Base-by-base conservation (phyloP, 2,113 vertebrate genomes). In the Ptilonorhynchus violaceus region DNA sequence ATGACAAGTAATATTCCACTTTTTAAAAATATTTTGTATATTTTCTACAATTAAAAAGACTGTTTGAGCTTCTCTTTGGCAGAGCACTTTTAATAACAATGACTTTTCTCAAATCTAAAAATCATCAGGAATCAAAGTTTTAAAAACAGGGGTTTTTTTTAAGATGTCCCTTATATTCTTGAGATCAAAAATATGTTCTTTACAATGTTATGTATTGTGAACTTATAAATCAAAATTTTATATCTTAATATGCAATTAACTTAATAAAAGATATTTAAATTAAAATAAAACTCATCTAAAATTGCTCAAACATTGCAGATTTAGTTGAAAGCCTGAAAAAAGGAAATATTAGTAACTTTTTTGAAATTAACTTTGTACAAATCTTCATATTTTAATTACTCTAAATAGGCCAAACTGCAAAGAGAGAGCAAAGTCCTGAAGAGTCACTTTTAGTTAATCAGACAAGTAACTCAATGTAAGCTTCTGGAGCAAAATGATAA, bases 81-180 rank as follows among this genome's bases (percentile, higher is more conserved):
- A 85, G 23, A 78, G 4, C 2, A 35, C 3, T 68, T 78, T 58
- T 42, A 37, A 33, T 55, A 77, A 15, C 4, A 56, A 8, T 12
- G 6, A 1, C 11, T 39, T 31, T 2, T 39, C 78, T 85, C 19
- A 55, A 30, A 53, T 42, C 12, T 74, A 63, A 67, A 88, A 74
- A 24, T 27, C n/a, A 59, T 33, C 10, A 75, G 47, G 4, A 81
- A 67, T 55, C 3, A 7, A 72, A 39, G n/a, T 46, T 70, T 87
- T 50, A 25, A 41, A 84, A 20, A 1, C 1, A 23, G 4, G 0
- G 0, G 2, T 4, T 42, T 76, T 76, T 81, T 70, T 23, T 16
- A 44, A 50, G 27, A 70, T 44, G 2, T n/a, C 6, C 2, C 9
- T 63, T 37, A 30, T 42, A 46, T n/a, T 66, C 18, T 27, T 62